These are phyloP conservation scores for Polydrusus cervinus DNA, from an alignment of 2,888 invertebrate genomes.

Conservation along the genomic window DNA sequence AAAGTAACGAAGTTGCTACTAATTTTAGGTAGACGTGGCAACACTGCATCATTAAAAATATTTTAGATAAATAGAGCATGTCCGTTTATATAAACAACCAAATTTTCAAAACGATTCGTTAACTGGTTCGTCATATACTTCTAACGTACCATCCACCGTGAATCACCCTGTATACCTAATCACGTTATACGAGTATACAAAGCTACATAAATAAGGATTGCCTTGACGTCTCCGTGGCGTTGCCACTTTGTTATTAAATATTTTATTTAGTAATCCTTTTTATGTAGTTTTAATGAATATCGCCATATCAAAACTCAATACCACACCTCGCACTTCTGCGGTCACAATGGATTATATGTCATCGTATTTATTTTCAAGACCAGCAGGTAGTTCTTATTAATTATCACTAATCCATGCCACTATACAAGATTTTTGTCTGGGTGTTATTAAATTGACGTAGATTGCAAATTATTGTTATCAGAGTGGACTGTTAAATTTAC, in stretches of 20 bases:
- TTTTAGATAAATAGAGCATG: too few species aligned
- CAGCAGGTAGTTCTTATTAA: constrained; percentile 51
- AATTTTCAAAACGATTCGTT: too few species aligned
- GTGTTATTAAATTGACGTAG: constrained; percentile 41
- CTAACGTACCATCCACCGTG: too few species aligned
- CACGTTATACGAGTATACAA: too few species aligned
- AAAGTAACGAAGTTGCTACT: too few species aligned
- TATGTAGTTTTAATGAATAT: constrained; percentile 38
- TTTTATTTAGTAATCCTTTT: constrained; percentile 46
- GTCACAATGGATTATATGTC: constrained; percentile 48
- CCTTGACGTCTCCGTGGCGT: constrained; percentile 15
- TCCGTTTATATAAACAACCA: too few species aligned
- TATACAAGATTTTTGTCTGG: constrained; percentile 15
- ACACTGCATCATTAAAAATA: too few species aligned
- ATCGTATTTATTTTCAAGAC: constrained; percentile 54
- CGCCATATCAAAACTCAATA: constrained; percentile 33
- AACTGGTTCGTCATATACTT: too few species aligned
- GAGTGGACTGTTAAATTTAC: constrained; percentile 18
- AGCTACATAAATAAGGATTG: constrained; percentile 40
- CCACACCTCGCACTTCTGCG: constrained; percentile 37
- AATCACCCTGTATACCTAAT: too few species aligned
- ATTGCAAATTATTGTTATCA: constrained; percentile 48
- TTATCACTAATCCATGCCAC: constrained; percentile 41
- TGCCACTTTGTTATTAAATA: constrained; percentile 43
- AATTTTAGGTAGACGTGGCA: too few species aligned